Evolutionary conservation across 1,140 invertebrate species (phyloP).

Genomic region (Bombyx mori): ASM3026992v2 NC_085131.1:1796001-1796500

Average conservation of each 20-base stretch:
- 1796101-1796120: too few species aligned
- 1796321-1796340: constrained; percentile 82
- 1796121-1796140: neutral
- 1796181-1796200: constrained; percentile 76
- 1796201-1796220: constrained; percentile 84
- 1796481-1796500: too few species aligned
- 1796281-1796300: constrained; percentile 81
- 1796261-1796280: constrained; percentile 83
- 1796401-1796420: too few species aligned
- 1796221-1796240: constrained; percentile 78
- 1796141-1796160: constrained; percentile 43
- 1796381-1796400: constrained; percentile 78
- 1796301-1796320: constrained; percentile 81
- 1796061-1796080: too few species aligned
- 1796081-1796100: too few species aligned
- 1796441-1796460: too few species aligned
- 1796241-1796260: constrained; percentile 79
- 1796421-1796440: too few species aligned
- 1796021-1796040: too few species aligned
- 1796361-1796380: constrained; percentile 80
- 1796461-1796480: too few species aligned
- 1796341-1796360: constrained; percentile 80
- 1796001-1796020: too few species aligned
- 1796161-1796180: constrained; percentile 75
- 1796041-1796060: too few species aligned